A percentile compares a stretch with the other conserved stretches of the same genome.
Conservation (phyloP, 2,113 vertebrate genomes). For the Pelobates fuscus region DNA sequence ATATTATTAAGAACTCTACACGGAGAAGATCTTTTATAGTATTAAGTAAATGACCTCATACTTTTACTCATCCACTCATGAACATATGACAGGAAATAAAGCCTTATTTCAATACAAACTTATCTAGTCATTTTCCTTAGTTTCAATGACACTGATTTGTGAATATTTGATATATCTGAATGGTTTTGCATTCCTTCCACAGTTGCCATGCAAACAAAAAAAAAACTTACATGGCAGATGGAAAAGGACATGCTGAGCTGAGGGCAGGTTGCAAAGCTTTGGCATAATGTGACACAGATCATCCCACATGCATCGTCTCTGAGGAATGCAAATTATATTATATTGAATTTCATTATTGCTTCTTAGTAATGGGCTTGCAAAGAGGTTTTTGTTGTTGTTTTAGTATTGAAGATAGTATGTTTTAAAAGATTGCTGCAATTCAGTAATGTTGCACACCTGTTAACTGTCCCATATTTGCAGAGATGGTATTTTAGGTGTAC, state of each 20-base stretch:
- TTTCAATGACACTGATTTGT: constrained; percentile 38
- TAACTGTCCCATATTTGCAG: too few species aligned
- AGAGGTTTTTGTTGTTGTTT: too few species aligned
- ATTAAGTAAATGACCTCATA: too few species aligned
- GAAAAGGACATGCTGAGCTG: constrained; percentile 32
- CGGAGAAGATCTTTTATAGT: too few species aligned
- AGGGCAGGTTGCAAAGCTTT: constrained; percentile 21
- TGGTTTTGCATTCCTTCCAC: constrained; percentile 25
- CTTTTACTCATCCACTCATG: too few species aligned
- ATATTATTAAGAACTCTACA: too few species aligned
- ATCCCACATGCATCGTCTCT: neutral
- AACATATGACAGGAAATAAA: too few species aligned
- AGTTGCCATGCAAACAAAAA: constrained; percentile 24
- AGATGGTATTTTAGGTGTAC: too few species aligned
- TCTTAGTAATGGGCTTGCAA: neutral
- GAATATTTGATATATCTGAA: constrained; percentile 35
- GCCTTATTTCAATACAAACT: constrained; percentile 17
- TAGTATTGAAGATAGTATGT: too few species aligned
- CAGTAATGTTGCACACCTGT: too few species aligned
- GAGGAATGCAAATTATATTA: constrained; percentile 15
- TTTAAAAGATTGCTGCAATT: too few species aligned
- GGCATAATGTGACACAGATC: constrained; percentile 43
- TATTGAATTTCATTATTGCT: constrained; percentile 14
- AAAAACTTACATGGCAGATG: constrained; percentile 37
- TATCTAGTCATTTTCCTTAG: constrained; percentile 34